phyloP scores from a whole-genome alignment of 2,797 vertebrate species.

The Epinephelus awoara region DNA sequence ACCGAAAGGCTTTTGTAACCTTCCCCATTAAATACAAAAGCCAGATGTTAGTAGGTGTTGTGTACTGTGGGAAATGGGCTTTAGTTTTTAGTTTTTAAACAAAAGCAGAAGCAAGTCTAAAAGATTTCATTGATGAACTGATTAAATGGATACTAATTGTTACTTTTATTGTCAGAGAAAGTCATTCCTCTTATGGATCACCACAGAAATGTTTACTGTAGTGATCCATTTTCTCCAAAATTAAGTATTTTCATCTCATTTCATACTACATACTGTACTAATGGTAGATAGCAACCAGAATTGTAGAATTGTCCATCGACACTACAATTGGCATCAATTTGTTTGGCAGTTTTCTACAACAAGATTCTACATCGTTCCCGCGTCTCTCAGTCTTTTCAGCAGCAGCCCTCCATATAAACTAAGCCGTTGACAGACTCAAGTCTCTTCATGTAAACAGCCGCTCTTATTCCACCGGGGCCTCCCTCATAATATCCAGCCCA shows the following conservation, averaged over 20 bases:
- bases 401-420: constrained; percentile 48
- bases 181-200: neutral
- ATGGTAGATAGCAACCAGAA: neutral
- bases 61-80: no score
- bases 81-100: no score
- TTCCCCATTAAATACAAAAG: no score
- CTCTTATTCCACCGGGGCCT: constrained; percentile 65
- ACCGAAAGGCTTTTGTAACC: no score
- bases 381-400: constrained; percentile 1
- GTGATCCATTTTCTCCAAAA: neutral
- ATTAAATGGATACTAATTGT: neutral
- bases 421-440: constrained; percentile 68
- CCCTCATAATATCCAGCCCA: constrained; percentile 70
- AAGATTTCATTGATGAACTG: neutral
- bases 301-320: neutral
- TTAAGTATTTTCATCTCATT: neutral
- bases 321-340: neutral
- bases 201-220: neutral
- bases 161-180: neutral
- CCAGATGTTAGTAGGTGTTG: no score
- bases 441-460: constrained; percentile 68
- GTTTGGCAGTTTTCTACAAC: no score
- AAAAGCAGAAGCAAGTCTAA: neutral
- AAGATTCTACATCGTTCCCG: neutral
- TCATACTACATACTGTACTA: neutral